Base-by-base conservation (phyloP, 2,797 vertebrate genomes). In the Aldrovandia affinis region DNA sequence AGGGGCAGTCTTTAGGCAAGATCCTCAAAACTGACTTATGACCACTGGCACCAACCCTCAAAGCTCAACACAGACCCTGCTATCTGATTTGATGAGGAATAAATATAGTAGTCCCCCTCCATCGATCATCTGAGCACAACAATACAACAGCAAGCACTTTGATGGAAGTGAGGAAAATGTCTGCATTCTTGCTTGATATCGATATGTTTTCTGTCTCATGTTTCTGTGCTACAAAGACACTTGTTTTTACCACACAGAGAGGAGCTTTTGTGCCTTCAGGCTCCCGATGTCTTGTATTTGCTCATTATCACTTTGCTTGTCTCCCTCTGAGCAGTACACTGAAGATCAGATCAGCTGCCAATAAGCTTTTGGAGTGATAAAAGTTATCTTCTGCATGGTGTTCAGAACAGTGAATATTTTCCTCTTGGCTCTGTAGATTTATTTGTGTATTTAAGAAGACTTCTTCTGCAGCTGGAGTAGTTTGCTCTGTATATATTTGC, bases 401-500 rank as follows among this genome's bases (percentile, higher is more conserved):
- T 70, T 20, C 33, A 39, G 68, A 36, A 39, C 68, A 70, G 68
- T 14, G 33, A 39, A 33, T 70, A 39, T 70, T 70, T 22, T 70
- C 36, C n/a, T 36, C 68, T 70, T 70, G 68, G 68, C 68, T 70
- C 36, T 33, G 0, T 39, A 18, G 33, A 39, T 70, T 70, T 70
- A 33, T 70, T 70, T 70, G 68, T 70, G 36, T 36, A 39, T 70
- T 39, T 39, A 70, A 39, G 8, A 33, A 70, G 68, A 9, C 68
- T 20, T 70, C 36, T 20, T 70, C 36, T 70, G 68, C 68, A 39
- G 68, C 68, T 39, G 68, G 36, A 36, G 14, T 39, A 6, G 68
- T 70, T 70, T 70, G 68, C 68, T 70, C 33, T 39, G 68, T 39
- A 39, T 39, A 70, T 70, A 70, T 70, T 70, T 70, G n/a, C 20